Evolutionary conservation across 2,888 invertebrate genomes (phyloP).

Genomic region (Bellardia bayeri): DNA sequence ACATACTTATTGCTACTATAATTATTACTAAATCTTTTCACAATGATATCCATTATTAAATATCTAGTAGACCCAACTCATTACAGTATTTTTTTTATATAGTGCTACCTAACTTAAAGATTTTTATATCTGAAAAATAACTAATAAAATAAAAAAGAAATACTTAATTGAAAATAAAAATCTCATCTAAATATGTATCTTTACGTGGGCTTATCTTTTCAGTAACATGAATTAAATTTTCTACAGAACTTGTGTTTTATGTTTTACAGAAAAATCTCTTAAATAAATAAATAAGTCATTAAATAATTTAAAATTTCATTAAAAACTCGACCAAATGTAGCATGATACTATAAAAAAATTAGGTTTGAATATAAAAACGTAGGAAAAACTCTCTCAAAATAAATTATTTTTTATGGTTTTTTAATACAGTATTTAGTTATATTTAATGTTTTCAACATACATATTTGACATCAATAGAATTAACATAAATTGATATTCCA

Average conservation of each 20-base stretch:
- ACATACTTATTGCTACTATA: too few relatives aligned
- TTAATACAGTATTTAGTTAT: conserved; percentile 54
- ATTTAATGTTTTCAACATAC: conserved; percentile 11
- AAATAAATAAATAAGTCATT: conserved; percentile 24
- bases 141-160: not conserved
- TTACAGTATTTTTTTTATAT: not conserved
- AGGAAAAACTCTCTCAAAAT: conserved; percentile 7
- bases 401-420: conserved; percentile 55
- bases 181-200: not conserved
- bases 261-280: too few relatives aligned
- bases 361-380: not conserved
- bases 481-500: conserved; percentile 40
- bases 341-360: conserved; percentile 33
- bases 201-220: not conserved
- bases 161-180: not conserved
- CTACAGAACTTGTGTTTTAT: not conserved
- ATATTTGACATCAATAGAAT: conserved; percentile 41
- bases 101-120: conserved; percentile 11
- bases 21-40: too few relatives aligned
- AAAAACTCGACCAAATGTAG: not conserved
- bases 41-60: too few relatives aligned
- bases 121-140: conserved; percentile 1
- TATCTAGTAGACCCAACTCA: not conserved
- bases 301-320: conserved; percentile 8
- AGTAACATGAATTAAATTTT: not conserved